Evolutionary conservation across 2,888 invertebrate species (phyloP), one percentile per base, ranked within the genome.

Genomic region (Mycalesis mineus): DNA sequence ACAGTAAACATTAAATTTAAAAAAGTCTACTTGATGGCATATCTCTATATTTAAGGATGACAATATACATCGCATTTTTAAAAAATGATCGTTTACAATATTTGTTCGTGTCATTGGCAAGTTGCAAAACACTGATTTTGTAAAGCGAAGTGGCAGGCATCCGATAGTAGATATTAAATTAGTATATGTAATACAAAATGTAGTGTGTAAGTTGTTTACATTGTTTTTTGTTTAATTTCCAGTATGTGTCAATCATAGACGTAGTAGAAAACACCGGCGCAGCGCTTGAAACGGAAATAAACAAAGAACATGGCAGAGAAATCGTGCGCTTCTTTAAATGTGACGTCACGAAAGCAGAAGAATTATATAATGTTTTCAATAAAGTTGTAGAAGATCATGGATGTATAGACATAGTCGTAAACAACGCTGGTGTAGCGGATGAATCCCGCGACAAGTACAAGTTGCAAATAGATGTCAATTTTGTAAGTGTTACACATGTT

Each of bases 391-490:
- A 69, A 7, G 64, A 69, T 0, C 57, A 70, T 5, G 72, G 67
- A 0, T 63, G 64, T 42, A 66, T 78, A 11, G 76, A 80, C 51
- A 55, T 77, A 0, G 70, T 80, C 6, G 60, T 80, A 4, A 80
- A 80, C 47, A 76, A 77, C 53, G 80, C 80, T 33, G 80, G 73
- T 1, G 64, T 74, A 11, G 69, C 69, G 51, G 70, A 77, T 55
- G 74, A 77, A 47, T 40, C 51, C n/a, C 14, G 9, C 13, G 51
- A 41, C 28, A 15, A 14, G 29, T 51, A 29, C 39, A 41, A n/a
- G 31, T 9, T 14, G 15, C 48, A 63, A 51, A 72, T 77, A 44
- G 71, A 69, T 47, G 62, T 78, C 28, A 78, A 78, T 55, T 66
- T 72, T 57, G 78, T 77, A 65, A 71, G 70, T 51, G 5, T 5